These are phyloP conservation scores for Boloria selene DNA, from an alignment of 2,888 invertebrate genomes.

Conservation along the genomic window DNA sequence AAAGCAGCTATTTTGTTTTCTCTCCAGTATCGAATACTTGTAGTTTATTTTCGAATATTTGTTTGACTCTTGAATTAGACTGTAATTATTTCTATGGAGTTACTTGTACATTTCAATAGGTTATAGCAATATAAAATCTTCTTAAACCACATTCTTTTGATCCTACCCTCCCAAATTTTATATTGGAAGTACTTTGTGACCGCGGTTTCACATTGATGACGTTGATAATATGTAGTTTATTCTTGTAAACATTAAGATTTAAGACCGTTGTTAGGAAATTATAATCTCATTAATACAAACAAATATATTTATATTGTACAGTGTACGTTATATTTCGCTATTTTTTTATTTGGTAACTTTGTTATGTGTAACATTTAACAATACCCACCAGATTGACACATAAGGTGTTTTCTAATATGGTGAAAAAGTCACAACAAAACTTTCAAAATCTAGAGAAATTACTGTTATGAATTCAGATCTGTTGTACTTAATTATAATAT, in stretches of 20 bases:
- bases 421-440: conserved; percentile 5
- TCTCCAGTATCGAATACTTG: conserved; percentile 22
- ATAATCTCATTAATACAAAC: conserved; percentile 18
- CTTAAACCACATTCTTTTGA: conserved; percentile 54
- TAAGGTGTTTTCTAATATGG: conserved; percentile 12
- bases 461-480: too few relatives aligned
- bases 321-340: not conserved
- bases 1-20: conserved; percentile 16
- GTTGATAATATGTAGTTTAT: conserved; percentile 56
- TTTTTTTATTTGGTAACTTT: conserved; percentile 5
- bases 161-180: conserved; percentile 65
- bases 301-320: not conserved
- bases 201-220: conserved; percentile 76
- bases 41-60: not conserved
- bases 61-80: conserved; percentile 25
- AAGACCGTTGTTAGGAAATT: conserved; percentile 22
- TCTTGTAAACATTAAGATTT: conserved; percentile 49
- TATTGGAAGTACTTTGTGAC: conserved; percentile 50
- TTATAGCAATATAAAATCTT: not conserved
- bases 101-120: conserved; percentile 16
- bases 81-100: conserved; percentile 6
- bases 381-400: conserved; percentile 13
- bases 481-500: too few relatives aligned
- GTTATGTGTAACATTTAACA: conserved; percentile 14
- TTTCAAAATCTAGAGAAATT: too few relatives aligned